A percentile compares a stretch with the other conserved stretches of the same genome.
phyloP scores from a whole-genome alignment of 2,113 vertebrate genomes.

The Tamias sibiricus region DNA sequence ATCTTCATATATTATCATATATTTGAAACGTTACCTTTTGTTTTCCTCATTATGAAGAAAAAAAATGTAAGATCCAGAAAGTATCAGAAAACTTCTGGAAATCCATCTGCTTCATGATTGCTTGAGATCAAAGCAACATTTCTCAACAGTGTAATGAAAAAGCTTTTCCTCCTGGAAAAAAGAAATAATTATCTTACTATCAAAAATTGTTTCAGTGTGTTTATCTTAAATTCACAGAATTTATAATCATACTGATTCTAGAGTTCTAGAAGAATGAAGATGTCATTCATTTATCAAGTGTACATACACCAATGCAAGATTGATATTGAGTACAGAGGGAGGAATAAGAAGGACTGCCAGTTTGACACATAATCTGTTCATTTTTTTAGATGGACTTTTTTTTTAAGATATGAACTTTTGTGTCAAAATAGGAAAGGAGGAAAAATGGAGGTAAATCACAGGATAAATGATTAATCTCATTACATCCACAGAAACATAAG shows the following conservation, averaged over 20 bases:
- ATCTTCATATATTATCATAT: not conserved
- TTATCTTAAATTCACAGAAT: not conserved
- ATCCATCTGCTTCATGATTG: not conserved
- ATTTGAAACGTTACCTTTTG: not conserved
- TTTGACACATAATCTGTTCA: not conserved
- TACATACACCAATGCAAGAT: not conserved
- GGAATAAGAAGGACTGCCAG: not conserved
- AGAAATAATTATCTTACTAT: no score
- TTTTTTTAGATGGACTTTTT: no score
- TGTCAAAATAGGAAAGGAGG: no score
- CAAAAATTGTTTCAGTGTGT: not conserved
- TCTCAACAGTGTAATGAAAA: not conserved
- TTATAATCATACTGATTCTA: not conserved
- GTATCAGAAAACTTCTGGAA: not conserved
- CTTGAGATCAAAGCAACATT: not conserved
- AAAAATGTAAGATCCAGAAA: not conserved
- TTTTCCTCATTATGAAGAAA: not conserved
- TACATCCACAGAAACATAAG: no score
- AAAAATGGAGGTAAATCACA: no score
- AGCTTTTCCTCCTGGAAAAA: no score
- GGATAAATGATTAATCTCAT: no score
- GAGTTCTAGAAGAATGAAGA: not conserved
- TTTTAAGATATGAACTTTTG: no score
- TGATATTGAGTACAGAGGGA: not conserved
- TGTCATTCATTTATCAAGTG: no score